A percentile compares a stretch with the other conserved stretches of the same genome.
Conservation (phyloP, 2,888 invertebrate genomes). For the Plagiodera versicolora region DNA sequence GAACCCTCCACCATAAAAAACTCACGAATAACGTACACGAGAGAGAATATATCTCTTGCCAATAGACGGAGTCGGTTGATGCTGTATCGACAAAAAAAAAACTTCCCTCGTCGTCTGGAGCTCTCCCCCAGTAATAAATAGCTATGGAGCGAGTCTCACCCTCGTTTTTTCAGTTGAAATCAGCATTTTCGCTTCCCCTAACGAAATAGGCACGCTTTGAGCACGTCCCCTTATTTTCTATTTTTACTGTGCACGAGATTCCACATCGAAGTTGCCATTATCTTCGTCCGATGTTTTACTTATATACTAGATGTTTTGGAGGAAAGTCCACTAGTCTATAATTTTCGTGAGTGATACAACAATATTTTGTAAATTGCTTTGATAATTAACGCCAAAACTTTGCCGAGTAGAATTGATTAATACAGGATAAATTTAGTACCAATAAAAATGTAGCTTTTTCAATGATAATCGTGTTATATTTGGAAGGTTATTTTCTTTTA, state of each 20-base stretch:
- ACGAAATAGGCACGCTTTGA: conserved; percentile 30
- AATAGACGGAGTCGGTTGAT: conserved; percentile 12
- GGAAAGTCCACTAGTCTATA: too few relatives aligned
- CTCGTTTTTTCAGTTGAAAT: conserved; percentile 31
- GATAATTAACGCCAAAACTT: too few relatives aligned
- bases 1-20: neutral
- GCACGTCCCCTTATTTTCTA: conserved; percentile 22
- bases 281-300: too few relatives aligned
- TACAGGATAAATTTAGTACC: too few relatives aligned
- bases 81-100: conserved; percentile 18
- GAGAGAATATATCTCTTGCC: conserved; percentile 13
- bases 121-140: conserved; percentile 26
- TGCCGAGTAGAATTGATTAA: too few relatives aligned
- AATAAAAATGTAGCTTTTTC: too few relatives aligned
- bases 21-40: neutral
- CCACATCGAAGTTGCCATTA: neutral
- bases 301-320: too few relatives aligned
- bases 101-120: conserved; percentile 20
- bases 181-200: conserved; percentile 33
- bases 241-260: conserved; percentile 16
- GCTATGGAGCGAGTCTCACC: conserved; percentile 23
- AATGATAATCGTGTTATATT: too few relatives aligned
- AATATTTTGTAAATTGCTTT: too few relatives aligned
- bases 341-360: too few relatives aligned
- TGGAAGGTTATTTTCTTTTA: too few relatives aligned